A percentile compares a stretch with the other conserved stretches of the same genome.
phyloP scores from a whole-genome alignment of 1,140 invertebrate species.

The Pinna nobilis region DNA sequence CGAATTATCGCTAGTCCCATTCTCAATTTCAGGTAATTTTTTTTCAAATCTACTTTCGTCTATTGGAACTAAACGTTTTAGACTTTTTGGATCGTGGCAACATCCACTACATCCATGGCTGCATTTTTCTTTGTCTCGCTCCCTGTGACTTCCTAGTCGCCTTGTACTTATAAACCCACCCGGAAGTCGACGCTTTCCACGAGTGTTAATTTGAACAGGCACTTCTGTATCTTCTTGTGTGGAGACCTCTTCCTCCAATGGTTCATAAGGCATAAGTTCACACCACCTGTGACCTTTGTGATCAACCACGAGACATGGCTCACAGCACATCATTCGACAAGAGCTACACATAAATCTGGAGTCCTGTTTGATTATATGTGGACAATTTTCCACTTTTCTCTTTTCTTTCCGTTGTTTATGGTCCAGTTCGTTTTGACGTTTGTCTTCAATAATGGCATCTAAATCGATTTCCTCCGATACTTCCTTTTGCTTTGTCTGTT shows the following conservation, averaged over 20 bases:
- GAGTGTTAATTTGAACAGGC: neutral
- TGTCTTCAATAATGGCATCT: conserved; percentile 9
- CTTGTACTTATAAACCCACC: conserved; percentile 14
- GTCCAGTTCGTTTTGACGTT: neutral
- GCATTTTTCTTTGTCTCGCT: neutral
- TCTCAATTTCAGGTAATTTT: too few species aligned
- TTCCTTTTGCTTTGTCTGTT: neutral
- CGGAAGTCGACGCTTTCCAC: conserved; percentile 3
- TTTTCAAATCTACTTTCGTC: neutral
- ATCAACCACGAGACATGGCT: conserved; percentile 8
- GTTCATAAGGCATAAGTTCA: conserved; percentile 6
- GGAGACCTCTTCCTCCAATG: neutral
- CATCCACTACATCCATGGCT: conserved; percentile 3
- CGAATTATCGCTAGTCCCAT: too few species aligned
- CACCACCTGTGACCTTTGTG: conserved; percentile 10
- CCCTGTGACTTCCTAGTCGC: neutral
- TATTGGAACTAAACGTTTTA: conserved; percentile 14
- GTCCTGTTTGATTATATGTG: conserved; percentile 9
- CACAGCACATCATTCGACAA: conserved; percentile 12
- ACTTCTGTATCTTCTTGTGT: neutral
- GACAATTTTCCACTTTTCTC: conserved; percentile 6
- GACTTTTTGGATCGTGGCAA: conserved; percentile 16
- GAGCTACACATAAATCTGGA: conserved; percentile 13
- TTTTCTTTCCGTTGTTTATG: neutral
- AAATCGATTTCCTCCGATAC: neutral